Evolutionary conservation across 2,113 vertebrate genomes (phyloP).

Genomic region (Lophura nycthemera): DNA sequence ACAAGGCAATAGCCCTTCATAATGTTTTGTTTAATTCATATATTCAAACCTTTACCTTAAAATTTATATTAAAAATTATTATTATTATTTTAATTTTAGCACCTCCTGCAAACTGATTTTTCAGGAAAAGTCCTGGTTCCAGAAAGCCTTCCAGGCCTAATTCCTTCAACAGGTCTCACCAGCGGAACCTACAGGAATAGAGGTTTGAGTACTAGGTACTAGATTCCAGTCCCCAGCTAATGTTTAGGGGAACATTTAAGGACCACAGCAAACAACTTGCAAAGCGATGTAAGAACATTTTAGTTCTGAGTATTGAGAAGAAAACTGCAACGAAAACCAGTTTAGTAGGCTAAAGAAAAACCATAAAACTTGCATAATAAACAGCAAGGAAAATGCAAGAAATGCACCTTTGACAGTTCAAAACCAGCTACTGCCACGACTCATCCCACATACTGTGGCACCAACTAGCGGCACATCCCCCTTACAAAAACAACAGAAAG

Average conservation of each 20-base stretch:
- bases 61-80: background rate
- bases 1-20: background rate
- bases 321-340: background rate
- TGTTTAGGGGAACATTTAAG: background rate
- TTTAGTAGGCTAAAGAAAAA: background rate
- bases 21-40: background rate
- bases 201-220: background rate
- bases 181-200: background rate
- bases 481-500: background rate
- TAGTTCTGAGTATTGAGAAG: background rate
- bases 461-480: background rate
- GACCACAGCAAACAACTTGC: background rate
- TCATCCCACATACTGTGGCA: background rate
- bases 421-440: background rate
- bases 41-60: background rate
- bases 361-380: background rate
- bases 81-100: background rate
- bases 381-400: background rate
- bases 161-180: background rate
- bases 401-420: background rate
- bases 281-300: background rate
- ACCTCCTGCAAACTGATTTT: background rate
- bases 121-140: background rate
- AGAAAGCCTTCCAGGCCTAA: background rate
- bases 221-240: background rate